Evolutionary conservation across 2,797 vertebrate species (phyloP), one percentile per base, ranked within the genome.

Genomic region (Poeciliopsis infans): DNA sequence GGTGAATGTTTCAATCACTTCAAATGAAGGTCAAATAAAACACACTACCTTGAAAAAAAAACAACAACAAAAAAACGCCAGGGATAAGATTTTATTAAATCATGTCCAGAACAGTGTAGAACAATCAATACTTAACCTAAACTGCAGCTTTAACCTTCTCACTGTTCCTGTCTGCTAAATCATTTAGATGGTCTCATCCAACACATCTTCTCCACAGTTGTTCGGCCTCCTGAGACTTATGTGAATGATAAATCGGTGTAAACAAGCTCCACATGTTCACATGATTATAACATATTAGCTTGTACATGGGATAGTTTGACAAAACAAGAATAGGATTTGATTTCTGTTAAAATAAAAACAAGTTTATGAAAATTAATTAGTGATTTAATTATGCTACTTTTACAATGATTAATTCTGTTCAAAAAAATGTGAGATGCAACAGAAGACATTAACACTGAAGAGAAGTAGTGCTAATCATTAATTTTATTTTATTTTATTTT

Each of bases 151-250:
- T 85, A 89, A 89, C 87, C 79, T 91, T 88, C 82, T 87, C 78
- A 83, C 78, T 53, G 79, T 88, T 78, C 46, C 80, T 70, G 75
- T 87, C 81, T 81, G 74, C 69, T 91, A 86, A 91, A 93, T 93
- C 83, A 89, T 89, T 90, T 81, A 88, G 78, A 85, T 84, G 25
- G 76, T 74, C 68, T 80, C 72, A 69, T 87, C 88, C 84, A 82
- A 70, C 72, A 73, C 76, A 47, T 79, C 83, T 79, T 71, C 73
- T 87, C 79, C 84, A 51, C 41, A 75, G 78, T n/a, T 81, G 25
- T 78, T 33, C n/a, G 80, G 59, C 51, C 76, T 85, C 18, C 64
- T 80, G 88, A 79, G 72, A 69, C 76, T 39, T 45, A 73, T 79
- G 76, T 75, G 76, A 91, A 89, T 84, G 75, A 87, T 82, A 81